Conservation (phyloP, 1,140 invertebrate species). For the Wiebesia pumilae region DNA sequence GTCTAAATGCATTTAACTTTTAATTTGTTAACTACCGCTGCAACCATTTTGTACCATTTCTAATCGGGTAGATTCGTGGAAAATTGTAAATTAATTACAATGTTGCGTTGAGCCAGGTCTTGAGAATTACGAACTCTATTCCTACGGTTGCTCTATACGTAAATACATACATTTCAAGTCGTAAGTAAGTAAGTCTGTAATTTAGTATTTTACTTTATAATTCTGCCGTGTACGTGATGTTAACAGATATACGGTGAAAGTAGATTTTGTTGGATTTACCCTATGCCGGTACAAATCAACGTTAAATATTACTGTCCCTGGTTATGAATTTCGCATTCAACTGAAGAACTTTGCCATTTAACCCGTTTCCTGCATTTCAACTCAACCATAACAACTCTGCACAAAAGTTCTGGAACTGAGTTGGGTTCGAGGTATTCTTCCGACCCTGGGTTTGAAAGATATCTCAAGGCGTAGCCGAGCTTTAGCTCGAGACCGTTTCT, state of each 20-base stretch:
- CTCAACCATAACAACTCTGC: too few relatives aligned
- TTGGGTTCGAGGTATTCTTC: background rate
- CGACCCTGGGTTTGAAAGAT: too few relatives aligned
- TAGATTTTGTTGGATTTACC: background rate
- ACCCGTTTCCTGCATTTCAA: too few relatives aligned
- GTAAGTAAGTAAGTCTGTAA: background rate
- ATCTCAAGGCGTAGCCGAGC: too few relatives aligned
- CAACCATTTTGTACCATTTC: background rate
- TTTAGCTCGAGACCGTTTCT: too few relatives aligned
- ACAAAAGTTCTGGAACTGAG: background rate
- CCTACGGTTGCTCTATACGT: background rate
- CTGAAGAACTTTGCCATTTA: too few relatives aligned
- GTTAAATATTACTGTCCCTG: background rate
- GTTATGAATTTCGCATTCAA: too few relatives aligned
- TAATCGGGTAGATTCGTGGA: background rate
- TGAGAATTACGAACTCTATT: background rate
- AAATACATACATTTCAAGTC: background rate
- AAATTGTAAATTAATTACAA: background rate
- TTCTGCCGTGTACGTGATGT: background rate
- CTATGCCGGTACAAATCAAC: too few relatives aligned
- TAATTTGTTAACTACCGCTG: background rate
- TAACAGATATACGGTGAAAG: background rate
- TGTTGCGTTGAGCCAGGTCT: background rate
- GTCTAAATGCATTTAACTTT: background rate
- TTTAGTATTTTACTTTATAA: background rate